Percentiles rank a stretch among this genome's conserved stretches.
phyloP scores from a whole-genome alignment of 53 echinoderm and acorn worm species.

The Temnopleurus reevesii region DNA sequence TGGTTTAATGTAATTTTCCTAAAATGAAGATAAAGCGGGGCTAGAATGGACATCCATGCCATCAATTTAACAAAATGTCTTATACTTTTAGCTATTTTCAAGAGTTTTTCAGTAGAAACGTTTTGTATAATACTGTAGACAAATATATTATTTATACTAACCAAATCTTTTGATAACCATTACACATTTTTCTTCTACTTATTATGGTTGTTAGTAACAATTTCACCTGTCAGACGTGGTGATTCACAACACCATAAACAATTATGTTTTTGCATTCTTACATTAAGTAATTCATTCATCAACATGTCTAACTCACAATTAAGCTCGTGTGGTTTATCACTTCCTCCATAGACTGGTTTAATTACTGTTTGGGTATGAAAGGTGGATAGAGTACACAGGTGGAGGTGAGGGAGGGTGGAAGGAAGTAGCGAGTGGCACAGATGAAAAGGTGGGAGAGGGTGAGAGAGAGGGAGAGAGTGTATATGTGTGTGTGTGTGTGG shows the following conservation, averaged over 20 bases:
- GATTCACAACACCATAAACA: background rate
- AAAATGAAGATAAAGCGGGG: too few species aligned
- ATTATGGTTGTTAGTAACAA: too few species aligned
- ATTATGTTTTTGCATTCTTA: background rate
- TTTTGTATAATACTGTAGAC: too few species aligned
- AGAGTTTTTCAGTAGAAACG: too few species aligned
- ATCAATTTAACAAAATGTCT: too few species aligned
- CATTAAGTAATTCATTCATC: background rate
- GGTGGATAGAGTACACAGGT: background rate
- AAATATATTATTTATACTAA: too few species aligned
- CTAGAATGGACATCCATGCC: too few species aligned
- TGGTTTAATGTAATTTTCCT: too few species aligned
- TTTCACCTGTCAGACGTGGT: background rate
- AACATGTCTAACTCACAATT: conserved; percentile 23
- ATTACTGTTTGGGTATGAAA: background rate
- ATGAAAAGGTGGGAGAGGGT: background rate
- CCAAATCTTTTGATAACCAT: too few species aligned
- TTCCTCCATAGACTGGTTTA: background rate
- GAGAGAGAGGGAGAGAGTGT: background rate
- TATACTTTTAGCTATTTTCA: too few species aligned
- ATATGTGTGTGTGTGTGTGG: background rate
- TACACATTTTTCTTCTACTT: too few species aligned
- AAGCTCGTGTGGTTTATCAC: background rate
- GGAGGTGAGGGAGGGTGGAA: background rate
- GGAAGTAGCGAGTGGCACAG: background rate